These are phyloP conservation scores for Dinothrombium tinctorium DNA, from an alignment of 1,140 invertebrate genomes.

Conservation along the genomic window DNA sequence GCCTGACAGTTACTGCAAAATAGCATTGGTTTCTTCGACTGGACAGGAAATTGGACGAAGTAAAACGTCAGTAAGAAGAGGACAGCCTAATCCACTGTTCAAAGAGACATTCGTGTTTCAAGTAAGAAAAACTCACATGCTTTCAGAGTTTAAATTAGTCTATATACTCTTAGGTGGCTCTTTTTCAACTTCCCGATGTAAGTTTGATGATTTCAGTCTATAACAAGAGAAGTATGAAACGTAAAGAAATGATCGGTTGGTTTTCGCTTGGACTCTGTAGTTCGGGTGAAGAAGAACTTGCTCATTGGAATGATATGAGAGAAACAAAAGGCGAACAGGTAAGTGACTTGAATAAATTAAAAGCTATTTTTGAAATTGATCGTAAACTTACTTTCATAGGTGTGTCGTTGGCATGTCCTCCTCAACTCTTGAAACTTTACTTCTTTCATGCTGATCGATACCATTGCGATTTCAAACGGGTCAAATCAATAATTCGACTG, in stretches of 20 bases:
- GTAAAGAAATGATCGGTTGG: conserved; percentile 90
- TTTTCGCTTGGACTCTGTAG: conserved; percentile 72
- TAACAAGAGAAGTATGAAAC: conserved; percentile 68
- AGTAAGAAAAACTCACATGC: conserved; percentile 25
- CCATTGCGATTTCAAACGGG: too few relatives aligned
- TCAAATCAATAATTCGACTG: too few relatives aligned
- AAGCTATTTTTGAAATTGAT: too few relatives aligned
- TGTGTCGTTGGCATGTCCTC: too few relatives aligned
- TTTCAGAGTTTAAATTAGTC: conserved; percentile 41
- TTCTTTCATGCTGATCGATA: too few relatives aligned
- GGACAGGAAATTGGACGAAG: conserved; percentile 73
- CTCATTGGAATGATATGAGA: conserved; percentile 77
- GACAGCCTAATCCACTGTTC: conserved; percentile 77
- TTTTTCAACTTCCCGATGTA: conserved; percentile 84
- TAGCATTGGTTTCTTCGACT: conserved; percentile 65
- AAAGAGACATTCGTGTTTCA: conserved; percentile 92
- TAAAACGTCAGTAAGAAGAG: conserved; percentile 65
- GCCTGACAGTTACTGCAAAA: conserved; percentile 69
- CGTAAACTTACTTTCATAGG: too few relatives aligned
- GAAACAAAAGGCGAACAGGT: conserved; percentile 42
- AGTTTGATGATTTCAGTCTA: conserved; percentile 81
- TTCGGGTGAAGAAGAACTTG: conserved; percentile 68
- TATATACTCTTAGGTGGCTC: conserved; percentile 24
- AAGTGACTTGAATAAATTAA: conserved; percentile 18
- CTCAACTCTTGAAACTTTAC: too few relatives aligned